Evolutionary conservation across 2,888 invertebrate genomes (phyloP), one percentile per base, ranked within the genome.

Genomic region (Drosophila mimica): DNA sequence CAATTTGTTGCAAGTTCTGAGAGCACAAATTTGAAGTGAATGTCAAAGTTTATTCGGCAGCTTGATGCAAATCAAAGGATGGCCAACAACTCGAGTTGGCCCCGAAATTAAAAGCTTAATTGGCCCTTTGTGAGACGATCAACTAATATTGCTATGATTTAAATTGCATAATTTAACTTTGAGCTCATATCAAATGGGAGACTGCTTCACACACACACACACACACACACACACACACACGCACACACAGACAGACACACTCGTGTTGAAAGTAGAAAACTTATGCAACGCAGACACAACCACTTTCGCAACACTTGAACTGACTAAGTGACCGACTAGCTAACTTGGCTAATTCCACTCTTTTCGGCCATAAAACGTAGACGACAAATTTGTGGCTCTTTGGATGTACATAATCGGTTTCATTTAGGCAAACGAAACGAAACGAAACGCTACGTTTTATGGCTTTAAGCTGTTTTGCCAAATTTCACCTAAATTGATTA

Each of bases 401-500:
- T 72, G 74, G 79, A 77, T 76, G 81, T 64, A 74, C 81, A 81
- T 77, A 85, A 83, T 84, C 81, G 79, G 73, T 82, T 82, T 77
- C 74, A 65, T 40, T 58, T 58, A 67, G 59, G 67, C 54, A 56
- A 69, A 68, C 62, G 67, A 83, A 80, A 72, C 81, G 25, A 56
- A 69, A 68, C 62, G 67, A 83, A 80, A 72, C 81, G 73, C 76
- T 86, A 72, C 81, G 73, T 78, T 86, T 86, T 79, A 89, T 79
- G 80, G 82, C 88, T 89, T 90, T 81, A 90, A 90, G 85, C 86
- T 84, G 82, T 88, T 86, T 79, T 71, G 67, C 74, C 83, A 83
- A 87, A 79, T 70, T 80, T 76, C 79, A 83, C 79, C 88, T 81
- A 89, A 86, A 86, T 86, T 86, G 91, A 90, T 86, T 86, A 89